Evolutionary conservation across 2,113 vertebrate species (phyloP), one percentile per base, ranked within the genome.

Genomic region (Phalacrocorax brasilianus): DNA sequence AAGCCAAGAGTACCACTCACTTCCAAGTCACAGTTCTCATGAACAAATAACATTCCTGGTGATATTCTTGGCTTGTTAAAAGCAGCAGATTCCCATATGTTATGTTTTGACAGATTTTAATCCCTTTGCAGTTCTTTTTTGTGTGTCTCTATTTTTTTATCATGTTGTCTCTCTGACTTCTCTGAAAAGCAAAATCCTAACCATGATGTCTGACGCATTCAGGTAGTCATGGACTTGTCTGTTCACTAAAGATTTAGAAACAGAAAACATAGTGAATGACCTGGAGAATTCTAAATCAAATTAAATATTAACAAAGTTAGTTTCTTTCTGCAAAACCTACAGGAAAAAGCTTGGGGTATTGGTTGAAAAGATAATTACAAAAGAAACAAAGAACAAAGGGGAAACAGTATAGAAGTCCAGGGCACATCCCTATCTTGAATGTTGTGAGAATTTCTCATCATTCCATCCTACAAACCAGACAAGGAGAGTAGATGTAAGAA

Each of bases 21-120:
- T 92, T 92, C 70, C 77, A 81, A 61, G 52, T n/a, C 62, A 52
- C 30, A 77, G 49, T 52, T 89, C 65, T 91, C 47, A 56, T 42
- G 76, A 90, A 56, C 0, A 1, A 84, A 81, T 52, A 84, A 79
- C 65, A 87, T 72, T 80, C 44, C 75, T 75, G 83, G 83, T 94
- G 83, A 91, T 86, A 81, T 42, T 91, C 61, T 87, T 88, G 52
- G 73, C 85, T 67, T 63, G 26, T 56, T 86, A 47, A 78, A 63
- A 93, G 73, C 52, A 95, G 72, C 61, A 93, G 68, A 92, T 61
- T 61, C 47, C 72, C 76, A 30, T 75, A 76, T 78, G 59, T 63
- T 47, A 50, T 88, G 52, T 55, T 93, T 86, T 89, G 96, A 91
- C 88, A 91, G 68, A 93, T 63, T 83, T 86, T 92, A 94, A 74